These are phyloP conservation scores for Hyla sarda DNA, from an alignment of 2,113 vertebrate genomes.

Conservation along the genomic window DNA sequence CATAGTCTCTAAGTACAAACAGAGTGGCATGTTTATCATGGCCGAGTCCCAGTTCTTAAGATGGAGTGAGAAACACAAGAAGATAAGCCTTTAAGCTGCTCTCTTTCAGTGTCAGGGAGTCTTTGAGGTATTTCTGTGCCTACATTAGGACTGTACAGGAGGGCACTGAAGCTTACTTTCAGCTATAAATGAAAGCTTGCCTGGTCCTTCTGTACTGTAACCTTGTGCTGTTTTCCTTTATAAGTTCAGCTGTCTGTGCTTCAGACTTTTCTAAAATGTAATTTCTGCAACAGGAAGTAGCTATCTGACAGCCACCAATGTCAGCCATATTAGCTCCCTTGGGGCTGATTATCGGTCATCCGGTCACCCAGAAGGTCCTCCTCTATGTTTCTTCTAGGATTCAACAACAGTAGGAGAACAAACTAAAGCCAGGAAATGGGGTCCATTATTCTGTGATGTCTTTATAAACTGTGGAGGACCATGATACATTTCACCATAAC, in stretches of 20 bases:
- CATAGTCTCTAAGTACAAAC: neutral
- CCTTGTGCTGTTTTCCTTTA: neutral
- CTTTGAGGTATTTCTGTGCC: neutral
- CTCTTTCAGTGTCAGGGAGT: constrained; percentile 15
- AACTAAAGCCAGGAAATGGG: too few species aligned
- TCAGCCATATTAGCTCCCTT: neutral
- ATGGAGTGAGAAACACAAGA: constrained; percentile 8
- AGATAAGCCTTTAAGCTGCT: neutral
- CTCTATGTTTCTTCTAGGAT: neutral
- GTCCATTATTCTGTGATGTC: too few species aligned
- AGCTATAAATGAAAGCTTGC: neutral
- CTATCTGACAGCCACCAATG: neutral
- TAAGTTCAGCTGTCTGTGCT: neutral
- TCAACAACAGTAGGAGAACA: neutral
- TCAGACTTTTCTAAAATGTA: neutral
- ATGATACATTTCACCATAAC: too few species aligned
- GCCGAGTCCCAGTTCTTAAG: constrained; percentile 22
- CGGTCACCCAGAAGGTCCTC: neutral
- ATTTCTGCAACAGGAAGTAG: neutral
- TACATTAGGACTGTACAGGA: neutral
- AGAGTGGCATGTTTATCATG: neutral
- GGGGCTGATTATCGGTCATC: neutral
- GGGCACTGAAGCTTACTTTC: neutral
- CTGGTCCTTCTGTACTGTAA: neutral
- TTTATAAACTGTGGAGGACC: too few species aligned